Base-by-base conservation (phyloP, 2,888 invertebrate species). In the Luperina nickerlii region DNA sequence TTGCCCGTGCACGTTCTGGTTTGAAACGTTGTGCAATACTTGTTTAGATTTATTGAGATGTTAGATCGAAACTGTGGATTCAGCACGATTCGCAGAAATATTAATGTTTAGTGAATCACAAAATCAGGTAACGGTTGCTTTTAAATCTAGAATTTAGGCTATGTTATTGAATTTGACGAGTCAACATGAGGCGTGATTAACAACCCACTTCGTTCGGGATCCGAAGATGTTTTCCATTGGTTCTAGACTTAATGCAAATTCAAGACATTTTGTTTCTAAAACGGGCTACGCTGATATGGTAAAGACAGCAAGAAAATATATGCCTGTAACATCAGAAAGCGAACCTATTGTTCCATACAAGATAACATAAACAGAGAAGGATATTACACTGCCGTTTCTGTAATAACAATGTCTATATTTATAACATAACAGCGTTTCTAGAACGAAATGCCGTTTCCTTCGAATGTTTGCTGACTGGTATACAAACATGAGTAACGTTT, bases 381-480 rank as follows among this genome's bases (percentile, higher is more conserved):
- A 84, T 84, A 84, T 75, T 60, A 84, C 68, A 45, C 51, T 45
- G 57, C 42, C 42, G 69, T 74, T 66, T 60, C 48, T 66, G 63
- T 38, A 83, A 85, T 72, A 76, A 76, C 85, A 84, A 80, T 72
- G 42, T 76, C 75, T 84, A 76, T 81, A 87, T 76, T 87, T 81
- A 85, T 76, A 38, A 66, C 51, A 48, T 68, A 85, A 78, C 75
- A 71, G 60, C 15, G 79, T 74, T 73, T 74, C 70, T 76, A 78
- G 71, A 78, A 78, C 63, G 70, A 82, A 82, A 82, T 86, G 20
- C 77, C 79, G 86, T 88, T 86, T 88, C 88, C 79, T 67, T 69
- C 57, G 81, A 89, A 88, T 88, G 82, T 89, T 84, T 79, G 60
- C 63, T 57, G 27, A 65, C 48, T 76, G 76, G 70, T 76, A 79